Conservation (phyloP, 2,113 vertebrate genomes). For the Thryonomys swinderianus region DNA sequence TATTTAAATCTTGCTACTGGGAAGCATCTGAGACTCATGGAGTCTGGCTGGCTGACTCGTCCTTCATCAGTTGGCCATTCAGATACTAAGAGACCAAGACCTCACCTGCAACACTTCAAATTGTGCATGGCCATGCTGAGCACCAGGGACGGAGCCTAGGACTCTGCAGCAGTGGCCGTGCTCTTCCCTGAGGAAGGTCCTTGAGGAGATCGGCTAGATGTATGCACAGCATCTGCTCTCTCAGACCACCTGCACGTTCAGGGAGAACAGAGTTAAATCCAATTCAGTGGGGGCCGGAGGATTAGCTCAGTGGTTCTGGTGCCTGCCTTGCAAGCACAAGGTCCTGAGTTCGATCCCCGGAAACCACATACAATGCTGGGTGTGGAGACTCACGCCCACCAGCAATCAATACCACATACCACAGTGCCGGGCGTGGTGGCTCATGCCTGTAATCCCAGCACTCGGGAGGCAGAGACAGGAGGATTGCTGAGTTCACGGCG, state of each 20-base stretch:
- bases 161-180: background rate
- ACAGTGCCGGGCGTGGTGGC: too few species aligned
- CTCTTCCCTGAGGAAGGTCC: background rate
- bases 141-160: background rate
- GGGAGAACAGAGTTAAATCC: background rate
- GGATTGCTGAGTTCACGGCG: too few species aligned
- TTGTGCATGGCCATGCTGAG: background rate
- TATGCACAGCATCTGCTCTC: background rate
- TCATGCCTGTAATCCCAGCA: too few species aligned
- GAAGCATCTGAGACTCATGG: background rate
- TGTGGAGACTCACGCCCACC: too few species aligned
- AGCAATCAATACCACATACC: too few species aligned
- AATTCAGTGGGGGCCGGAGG: too few species aligned
- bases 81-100: background rate
- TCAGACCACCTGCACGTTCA: background rate
- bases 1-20: constrained; percentile 26
- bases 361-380: too few species aligned
- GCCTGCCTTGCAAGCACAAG: too few species aligned
- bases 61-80: background rate
- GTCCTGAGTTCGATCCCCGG: too few species aligned
- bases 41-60: background rate
- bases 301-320: too few species aligned
- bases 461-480: too few species aligned
- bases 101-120: background rate
- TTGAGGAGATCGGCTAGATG: background rate